phyloP scores from a whole-genome alignment of 2,113 vertebrate species.

The Rhabdornis inornatus region DNA sequence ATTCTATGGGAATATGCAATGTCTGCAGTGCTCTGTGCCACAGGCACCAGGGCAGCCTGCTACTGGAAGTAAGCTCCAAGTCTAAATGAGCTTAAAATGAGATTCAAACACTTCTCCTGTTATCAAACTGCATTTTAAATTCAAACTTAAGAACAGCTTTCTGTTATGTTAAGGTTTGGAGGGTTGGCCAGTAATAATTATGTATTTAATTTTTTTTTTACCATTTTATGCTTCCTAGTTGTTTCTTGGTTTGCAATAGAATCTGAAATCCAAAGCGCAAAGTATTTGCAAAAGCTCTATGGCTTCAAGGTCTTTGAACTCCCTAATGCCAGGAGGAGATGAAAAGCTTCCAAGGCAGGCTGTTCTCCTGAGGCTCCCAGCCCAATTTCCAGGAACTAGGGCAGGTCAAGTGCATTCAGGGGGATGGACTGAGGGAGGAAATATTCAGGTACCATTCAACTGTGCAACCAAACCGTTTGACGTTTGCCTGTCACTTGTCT shows the following conservation, averaged over 20 bases:
- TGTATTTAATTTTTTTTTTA: neutral
- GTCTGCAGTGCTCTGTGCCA: neutral
- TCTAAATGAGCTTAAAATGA: neutral
- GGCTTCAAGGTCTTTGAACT: neutral
- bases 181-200: neutral
- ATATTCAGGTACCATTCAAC: neutral
- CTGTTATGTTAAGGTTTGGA: neutral
- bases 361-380: neutral
- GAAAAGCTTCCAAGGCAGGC: neutral
- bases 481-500: constrained; percentile 21
- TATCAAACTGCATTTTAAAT: neutral
- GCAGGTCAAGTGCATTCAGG: neutral
- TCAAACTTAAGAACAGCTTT: neutral
- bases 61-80: neutral
- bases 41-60: neutral
- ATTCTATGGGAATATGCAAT: neutral
- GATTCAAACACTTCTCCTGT: neutral
- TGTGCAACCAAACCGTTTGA: neutral
- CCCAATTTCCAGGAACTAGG: neutral
- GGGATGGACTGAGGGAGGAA: neutral
- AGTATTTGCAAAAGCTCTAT: neutral
- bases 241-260: neutral
- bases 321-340: neutral
- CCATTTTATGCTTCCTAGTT: neutral
- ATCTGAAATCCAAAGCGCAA: neutral